Evolutionary conservation across 2,797 vertebrate species (phyloP).

Genomic region (Neosilurus hyrtlii): DNA sequence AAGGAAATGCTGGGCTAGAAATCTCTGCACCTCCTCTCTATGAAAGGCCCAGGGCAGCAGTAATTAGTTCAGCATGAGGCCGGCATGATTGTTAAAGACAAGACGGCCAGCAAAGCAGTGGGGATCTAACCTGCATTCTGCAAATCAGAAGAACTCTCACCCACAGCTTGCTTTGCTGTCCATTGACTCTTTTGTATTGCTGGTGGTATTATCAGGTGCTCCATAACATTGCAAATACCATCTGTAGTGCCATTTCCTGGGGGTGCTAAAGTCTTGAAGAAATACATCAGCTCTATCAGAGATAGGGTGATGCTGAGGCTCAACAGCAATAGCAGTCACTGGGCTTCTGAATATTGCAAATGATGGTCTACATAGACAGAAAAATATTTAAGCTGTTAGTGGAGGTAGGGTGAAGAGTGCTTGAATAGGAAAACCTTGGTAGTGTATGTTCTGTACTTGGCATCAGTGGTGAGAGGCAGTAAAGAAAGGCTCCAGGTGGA

Average conservation of each 20-base stretch:
- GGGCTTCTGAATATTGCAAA: not conserved
- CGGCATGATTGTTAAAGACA: not conserved
- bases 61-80: conserved; percentile 14
- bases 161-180: not conserved
- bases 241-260: not conserved
- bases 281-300: not conserved
- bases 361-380: not conserved
- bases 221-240: not conserved
- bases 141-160: not conserved
- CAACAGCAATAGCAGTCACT: not conserved
- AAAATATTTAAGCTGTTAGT: not conserved
- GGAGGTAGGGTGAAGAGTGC: not conserved
- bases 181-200: not conserved
- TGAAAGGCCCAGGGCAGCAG: not conserved
- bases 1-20: conserved; percentile 11
- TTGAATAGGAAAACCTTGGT: not conserved
- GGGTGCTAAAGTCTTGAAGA: not conserved
- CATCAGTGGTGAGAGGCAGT: not conserved
- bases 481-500: not conserved
- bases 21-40: not conserved
- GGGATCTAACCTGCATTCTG: not conserved
- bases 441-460: not conserved
- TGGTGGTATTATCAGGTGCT: not conserved
- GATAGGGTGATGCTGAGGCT: too few relatives aligned
- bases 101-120: conserved; percentile 8